These are phyloP conservation scores for Miopithecus talapoin DNA, from an alignment of 2,797 vertebrate species.

Conservation along the genomic window DNA sequence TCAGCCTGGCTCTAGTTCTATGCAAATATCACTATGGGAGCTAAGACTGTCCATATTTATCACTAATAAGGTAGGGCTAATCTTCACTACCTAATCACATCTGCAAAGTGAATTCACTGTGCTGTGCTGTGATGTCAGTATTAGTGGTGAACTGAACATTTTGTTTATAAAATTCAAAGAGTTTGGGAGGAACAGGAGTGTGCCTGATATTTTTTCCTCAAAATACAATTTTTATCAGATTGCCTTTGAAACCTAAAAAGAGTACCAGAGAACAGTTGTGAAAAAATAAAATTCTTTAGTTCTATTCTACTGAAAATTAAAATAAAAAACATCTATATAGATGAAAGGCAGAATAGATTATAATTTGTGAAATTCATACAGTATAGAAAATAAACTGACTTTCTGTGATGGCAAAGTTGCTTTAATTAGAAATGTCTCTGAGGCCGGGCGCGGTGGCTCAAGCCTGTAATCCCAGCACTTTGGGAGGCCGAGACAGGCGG, in stretches of 20 bases:
- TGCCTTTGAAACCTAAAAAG: conserved; percentile 64
- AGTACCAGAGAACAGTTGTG: conserved; percentile 42
- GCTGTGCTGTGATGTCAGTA: conserved; percentile 65
- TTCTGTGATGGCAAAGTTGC: conserved; percentile 37
- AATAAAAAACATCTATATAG: conserved; percentile 68
- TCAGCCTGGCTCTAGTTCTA: neutral
- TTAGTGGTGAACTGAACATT: conserved; percentile 58
- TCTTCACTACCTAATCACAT: neutral
- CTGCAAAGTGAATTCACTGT: neutral
- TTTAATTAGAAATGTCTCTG: conserved; percentile 57
- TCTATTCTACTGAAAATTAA: conserved; percentile 66
- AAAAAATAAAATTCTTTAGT: conserved; percentile 75
- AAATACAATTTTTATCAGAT: conserved; percentile 62
- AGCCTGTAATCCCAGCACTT: no score
- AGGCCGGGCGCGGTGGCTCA: neutral
- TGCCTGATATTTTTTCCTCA: conserved; percentile 44
- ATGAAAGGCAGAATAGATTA: conserved; percentile 73
- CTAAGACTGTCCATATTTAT: neutral
- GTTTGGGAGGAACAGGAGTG: neutral
- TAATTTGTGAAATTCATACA: conserved; percentile 68
- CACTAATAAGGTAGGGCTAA: conserved; percentile 19
- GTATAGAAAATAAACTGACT: conserved; percentile 63
- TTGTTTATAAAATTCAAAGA: conserved; percentile 57
- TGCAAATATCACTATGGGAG: neutral
- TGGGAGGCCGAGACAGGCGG: no score